phyloP scores from a whole-genome alignment of 1,140 invertebrate species.

The Platyura marginata region DNA sequence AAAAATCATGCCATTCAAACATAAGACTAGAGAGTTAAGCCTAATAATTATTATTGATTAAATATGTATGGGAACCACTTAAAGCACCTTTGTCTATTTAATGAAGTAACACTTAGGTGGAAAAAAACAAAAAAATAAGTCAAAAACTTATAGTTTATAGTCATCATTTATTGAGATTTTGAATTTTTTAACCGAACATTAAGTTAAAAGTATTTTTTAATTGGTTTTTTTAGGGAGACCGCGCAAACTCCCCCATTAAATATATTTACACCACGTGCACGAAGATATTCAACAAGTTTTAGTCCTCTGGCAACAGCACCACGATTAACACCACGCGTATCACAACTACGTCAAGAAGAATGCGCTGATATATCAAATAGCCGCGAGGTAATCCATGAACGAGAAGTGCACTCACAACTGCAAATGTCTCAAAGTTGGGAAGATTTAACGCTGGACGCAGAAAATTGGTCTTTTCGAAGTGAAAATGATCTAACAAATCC shows the following conservation, averaged over 20 bases:
- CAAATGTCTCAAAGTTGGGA: constrained; percentile 83
- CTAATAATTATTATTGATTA: too few relatives aligned
- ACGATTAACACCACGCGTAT: constrained; percentile 60
- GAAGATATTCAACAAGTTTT: constrained; percentile 71
- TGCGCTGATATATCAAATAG: constrained; percentile 64
- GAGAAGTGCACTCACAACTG: constrained; percentile 69
- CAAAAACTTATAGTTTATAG: too few relatives aligned
- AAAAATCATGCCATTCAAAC: too few relatives aligned
- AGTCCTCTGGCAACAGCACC: constrained; percentile 34
- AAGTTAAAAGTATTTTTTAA: too few relatives aligned
- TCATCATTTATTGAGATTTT: too few relatives aligned
- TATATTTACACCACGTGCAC: constrained; percentile 40
- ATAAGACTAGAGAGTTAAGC: too few relatives aligned
- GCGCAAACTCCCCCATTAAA: constrained; percentile 30
- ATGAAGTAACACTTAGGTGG: too few relatives aligned
- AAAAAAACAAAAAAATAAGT: too few relatives aligned
- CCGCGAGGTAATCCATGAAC: constrained; percentile 74
- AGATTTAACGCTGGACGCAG: constrained; percentile 57
- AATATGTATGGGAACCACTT: too few relatives aligned
- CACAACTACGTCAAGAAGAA: constrained; percentile 73
- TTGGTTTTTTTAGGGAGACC: constrained; percentile 15
- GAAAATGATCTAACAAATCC: constrained; percentile 29
- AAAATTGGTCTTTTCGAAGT: constrained; percentile 31
- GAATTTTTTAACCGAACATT: too few relatives aligned
- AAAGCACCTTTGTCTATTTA: too few relatives aligned